Percentiles rank a stretch among this genome's conserved stretches.
Evolutionary conservation across 2,888 invertebrate genomes (phyloP).

Genomic region (Odiellus spinosus): DNA sequence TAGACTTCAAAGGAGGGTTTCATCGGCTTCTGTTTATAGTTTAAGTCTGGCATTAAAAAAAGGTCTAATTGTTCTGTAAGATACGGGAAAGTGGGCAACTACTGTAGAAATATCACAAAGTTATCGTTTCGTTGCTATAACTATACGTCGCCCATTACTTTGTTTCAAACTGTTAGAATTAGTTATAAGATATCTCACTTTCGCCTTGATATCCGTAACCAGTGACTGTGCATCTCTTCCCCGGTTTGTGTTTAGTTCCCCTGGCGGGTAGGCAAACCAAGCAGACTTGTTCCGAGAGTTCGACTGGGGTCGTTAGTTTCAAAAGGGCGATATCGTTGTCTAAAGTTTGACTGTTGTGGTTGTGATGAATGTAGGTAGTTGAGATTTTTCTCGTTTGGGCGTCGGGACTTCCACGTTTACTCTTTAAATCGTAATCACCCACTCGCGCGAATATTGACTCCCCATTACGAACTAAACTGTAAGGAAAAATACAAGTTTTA

Average conservation of each 20-base stretch:
- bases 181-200: no score
- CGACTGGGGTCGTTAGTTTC: conserved; percentile 35
- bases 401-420: conserved; percentile 67
- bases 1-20: no score
- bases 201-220: conserved; percentile 93
- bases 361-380: conserved; percentile 87
- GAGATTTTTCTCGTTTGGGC: conserved; percentile 55
- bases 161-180: no score
- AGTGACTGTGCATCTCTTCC: conserved; percentile 73
- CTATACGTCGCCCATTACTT: no score
- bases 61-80: no score
- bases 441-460: conserved; percentile 85
- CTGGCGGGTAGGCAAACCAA: conserved; percentile 69
- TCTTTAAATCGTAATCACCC: conserved; percentile 77
- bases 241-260: conserved; percentile 63
- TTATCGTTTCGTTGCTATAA: no score
- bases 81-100: no score
- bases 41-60: no score
- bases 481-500: conserved; percentile 1
- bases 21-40: no score
- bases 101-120: no score
- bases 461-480: conserved; percentile 77
- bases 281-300: conserved; percentile 18
- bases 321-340: conserved; percentile 87
- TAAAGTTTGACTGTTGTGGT: conserved; percentile 83